A percentile compares a stretch with the other conserved stretches of the same genome.
These are phyloP conservation scores for Oopsacas minuta DNA, from an alignment of 37 sponge, comb jelly and placozoan species.

Conservation along the genomic window DNA sequence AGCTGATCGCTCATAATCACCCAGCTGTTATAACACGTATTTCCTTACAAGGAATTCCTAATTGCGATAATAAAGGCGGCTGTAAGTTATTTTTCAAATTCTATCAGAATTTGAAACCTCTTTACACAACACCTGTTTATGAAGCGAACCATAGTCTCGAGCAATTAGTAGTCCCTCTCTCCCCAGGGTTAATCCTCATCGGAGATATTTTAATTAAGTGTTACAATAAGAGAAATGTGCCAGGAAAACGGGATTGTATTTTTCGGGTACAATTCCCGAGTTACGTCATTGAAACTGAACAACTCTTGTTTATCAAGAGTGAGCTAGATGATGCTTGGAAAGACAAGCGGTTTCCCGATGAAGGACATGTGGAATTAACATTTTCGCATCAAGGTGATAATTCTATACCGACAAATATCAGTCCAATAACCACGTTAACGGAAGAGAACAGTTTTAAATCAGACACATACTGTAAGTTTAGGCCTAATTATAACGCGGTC, in stretches of 20 bases:
- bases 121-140: constrained; percentile 43
- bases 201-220: constrained; percentile 44
- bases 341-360: constrained; percentile 65
- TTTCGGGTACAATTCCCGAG: constrained; percentile 88
- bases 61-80: constrained; percentile 83
- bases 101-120: constrained; percentile 72
- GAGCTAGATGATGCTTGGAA: constrained; percentile 88
- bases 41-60: constrained; percentile 82
- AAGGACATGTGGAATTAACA: constrained; percentile 53
- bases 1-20: constrained; percentile 45
- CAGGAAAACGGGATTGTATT: constrained; percentile 49
- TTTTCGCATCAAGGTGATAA: constrained; percentile 24
- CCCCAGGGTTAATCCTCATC: constrained; percentile 8
- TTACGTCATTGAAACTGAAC: constrained; percentile 44
- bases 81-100: constrained; percentile 69
- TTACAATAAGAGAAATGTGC: constrained; percentile 65
- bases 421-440: background rate
- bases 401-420: background rate
- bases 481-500: background rate
- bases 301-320: constrained; percentile 60
- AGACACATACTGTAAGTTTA: background rate
- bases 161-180: background rate
- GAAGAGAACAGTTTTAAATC: background rate
- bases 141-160: background rate
- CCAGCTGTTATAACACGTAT: constrained; percentile 53